Percentiles rank a stretch among this genome's conserved stretches.
Conservation (phyloP, 2,888 invertebrate genomes). For the Unio delphinus region DNA sequence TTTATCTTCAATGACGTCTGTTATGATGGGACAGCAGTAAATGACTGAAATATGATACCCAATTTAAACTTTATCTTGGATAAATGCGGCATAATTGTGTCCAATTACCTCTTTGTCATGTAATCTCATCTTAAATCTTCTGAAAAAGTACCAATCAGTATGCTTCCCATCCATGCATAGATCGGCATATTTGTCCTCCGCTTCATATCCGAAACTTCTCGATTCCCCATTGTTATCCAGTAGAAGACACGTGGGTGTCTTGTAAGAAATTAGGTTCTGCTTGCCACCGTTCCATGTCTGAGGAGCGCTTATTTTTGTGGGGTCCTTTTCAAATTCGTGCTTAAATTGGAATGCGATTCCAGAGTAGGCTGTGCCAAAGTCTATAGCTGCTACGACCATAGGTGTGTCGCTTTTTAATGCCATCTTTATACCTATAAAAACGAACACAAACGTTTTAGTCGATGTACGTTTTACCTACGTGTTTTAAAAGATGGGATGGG, state of each 20-base stretch:
- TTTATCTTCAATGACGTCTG: too few species aligned
- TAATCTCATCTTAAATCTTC: slow-evolving; percentile 21
- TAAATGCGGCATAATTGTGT: background rate
- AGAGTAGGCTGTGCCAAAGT: too few species aligned
- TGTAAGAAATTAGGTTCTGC: slow-evolving; percentile 17
- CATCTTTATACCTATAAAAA: too few species aligned
- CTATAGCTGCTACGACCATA: too few species aligned
- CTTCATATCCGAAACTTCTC: slow-evolving; percentile 20
- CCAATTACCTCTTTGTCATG: slow-evolving; percentile 10
- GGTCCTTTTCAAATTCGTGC: slow-evolving; percentile 8
- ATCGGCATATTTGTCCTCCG: slow-evolving; percentile 17
- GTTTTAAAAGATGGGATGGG: too few species aligned
- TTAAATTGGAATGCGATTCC: too few species aligned
- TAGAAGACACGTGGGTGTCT: slow-evolving; percentile 24
- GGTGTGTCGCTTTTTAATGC: too few species aligned
- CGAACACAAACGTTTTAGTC: too few species aligned
- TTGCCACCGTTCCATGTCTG: slow-evolving; percentile 11
- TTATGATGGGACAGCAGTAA: too few species aligned
- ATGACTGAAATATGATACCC: too few species aligned
- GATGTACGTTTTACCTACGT: too few species aligned
- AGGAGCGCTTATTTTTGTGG: slow-evolving; percentile 5
- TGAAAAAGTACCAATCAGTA: slow-evolving; percentile 16
- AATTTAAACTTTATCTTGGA: too few species aligned
- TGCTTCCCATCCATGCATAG: slow-evolving; percentile 13
- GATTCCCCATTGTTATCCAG: slow-evolving; percentile 9